Base-by-base conservation (phyloP, 2,113 vertebrate species). In the Haliaeetus leucogaster region DNA sequence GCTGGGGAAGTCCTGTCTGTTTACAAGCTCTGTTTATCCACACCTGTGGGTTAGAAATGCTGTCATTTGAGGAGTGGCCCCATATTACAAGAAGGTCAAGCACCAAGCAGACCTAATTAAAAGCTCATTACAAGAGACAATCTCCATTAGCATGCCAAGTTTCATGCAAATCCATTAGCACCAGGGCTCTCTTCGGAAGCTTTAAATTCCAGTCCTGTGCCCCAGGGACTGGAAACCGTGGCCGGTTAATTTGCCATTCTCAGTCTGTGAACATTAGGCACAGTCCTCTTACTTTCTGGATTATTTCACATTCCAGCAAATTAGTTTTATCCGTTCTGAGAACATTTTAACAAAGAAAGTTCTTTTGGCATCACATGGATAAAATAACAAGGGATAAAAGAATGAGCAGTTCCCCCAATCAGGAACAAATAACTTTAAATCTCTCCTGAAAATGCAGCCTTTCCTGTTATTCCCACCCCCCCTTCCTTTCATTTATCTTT, bases 261-360 rank as follows among this genome's bases (percentile, higher is more conserved):
- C 92, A 32, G 90, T 94, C 96, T 97, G 97, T 96, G 96, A 96
- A 97, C 96, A 95, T 96, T 97, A 97, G 97, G 97, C 94, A 97
- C 92, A 95, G 95, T 95, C 96, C 97, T 96, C 96, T 98, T 97
- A 97, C 96, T 98, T 97, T 98, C 97, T 97, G 97, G 98, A 97
- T 98, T 98, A 98, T 98, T 98, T 98, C 98, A 98, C 97, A 98
- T 98, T 98, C 94, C 94, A 96, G 95, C 95, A 98, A 98, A 98
- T 98, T 98, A 98, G 96, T 98, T 98, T 98, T 98, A 98, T 98
- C 97, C 80, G 63, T 97, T 98, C 95, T 96, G 97, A 98, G 97
- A 97, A 97, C 95, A 96, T 97, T 98, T 96, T 96, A 98, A 98
- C 94, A 97, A 98, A 98, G 97, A 98, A 97, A 97, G 92, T 92